These are phyloP conservation scores for Eupelmus urozonus DNA, from an alignment of 2,888 invertebrate species.

Conservation along the genomic window DNA sequence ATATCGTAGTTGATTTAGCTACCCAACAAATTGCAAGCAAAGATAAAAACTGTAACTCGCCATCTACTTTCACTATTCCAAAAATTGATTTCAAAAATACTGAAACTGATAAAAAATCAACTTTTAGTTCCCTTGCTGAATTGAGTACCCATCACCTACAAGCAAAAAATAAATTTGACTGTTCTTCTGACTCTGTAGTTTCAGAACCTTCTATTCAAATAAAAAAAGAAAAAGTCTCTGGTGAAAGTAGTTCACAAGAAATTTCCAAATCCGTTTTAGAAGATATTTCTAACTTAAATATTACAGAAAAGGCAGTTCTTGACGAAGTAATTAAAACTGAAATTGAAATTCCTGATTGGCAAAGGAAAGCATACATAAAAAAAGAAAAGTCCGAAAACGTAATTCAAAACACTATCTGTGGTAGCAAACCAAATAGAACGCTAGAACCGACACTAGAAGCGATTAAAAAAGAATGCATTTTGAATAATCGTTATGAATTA, in stretches of 20 bases:
- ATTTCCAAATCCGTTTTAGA: constrained; percentile 9
- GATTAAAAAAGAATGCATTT: constrained; percentile 59
- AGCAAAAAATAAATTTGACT: constrained; percentile 6
- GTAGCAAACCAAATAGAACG: background rate
- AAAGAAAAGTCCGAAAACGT: constrained; percentile 28
- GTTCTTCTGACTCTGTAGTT: constrained; percentile 64
- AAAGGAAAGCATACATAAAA: constrained; percentile 3
- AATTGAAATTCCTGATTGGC: background rate
- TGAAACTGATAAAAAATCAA: constrained; percentile 44
- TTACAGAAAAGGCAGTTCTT: constrained; percentile 44
- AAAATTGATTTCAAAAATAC: constrained; percentile 28
- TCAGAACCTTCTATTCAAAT: constrained; percentile 64
- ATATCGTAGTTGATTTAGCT: constrained; percentile 45
- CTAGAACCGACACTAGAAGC: constrained; percentile 27
- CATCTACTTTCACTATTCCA: constrained; percentile 25
- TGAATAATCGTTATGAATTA: constrained; percentile 38
- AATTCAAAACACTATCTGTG: background rate
- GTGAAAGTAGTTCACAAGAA: background rate
- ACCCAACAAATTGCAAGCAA: constrained; percentile 48
- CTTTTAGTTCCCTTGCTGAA: constrained; percentile 70
- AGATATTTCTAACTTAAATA: constrained; percentile 61
- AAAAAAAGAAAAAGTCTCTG: constrained; percentile 28
- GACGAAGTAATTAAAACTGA: constrained; percentile 12
- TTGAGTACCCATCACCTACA: constrained; percentile 71
- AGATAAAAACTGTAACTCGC: background rate